phyloP scores from a whole-genome alignment of 1,140 invertebrate species.

The Paraescarpia echinospica region DNA sequence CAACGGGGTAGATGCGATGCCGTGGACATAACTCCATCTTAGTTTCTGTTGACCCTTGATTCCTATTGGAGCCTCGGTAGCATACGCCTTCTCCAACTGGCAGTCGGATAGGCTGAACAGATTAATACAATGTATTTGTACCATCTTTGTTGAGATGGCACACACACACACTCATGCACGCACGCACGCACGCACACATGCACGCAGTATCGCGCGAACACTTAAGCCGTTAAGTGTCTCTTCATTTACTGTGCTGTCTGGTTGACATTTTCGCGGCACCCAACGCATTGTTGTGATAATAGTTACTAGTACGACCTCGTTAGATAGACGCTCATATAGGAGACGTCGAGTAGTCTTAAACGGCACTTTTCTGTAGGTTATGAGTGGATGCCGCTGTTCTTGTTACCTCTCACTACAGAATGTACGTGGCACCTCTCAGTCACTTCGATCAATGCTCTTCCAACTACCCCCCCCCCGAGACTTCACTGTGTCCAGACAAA shows the following conservation, averaged over 20 bases:
- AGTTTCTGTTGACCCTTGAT: conserved; percentile 7
- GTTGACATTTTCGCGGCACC: too few species aligned
- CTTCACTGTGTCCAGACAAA: background rate
- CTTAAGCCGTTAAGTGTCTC: too few species aligned
- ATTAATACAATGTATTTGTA: background rate
- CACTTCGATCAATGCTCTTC: background rate
- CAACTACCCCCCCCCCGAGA: too few species aligned
- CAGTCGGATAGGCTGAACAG: background rate
- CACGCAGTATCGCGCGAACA: too few species aligned
- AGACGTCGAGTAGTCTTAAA: too few species aligned
- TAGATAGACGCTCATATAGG: too few species aligned
- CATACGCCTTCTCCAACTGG: background rate
- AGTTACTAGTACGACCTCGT: too few species aligned
- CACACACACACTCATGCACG: background rate
- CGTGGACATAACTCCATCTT: conserved; percentile 49
- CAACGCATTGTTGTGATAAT: too few species aligned
- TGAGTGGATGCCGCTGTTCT: background rate
- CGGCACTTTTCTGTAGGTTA: background rate
- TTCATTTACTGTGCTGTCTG: too few species aligned
- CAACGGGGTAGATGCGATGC: conserved; percentile 35
- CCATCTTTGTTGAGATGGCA: background rate
- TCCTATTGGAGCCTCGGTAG: background rate
- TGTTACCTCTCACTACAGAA: background rate
- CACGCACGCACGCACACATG: background rate
- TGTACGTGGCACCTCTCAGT: background rate